Conservation (phyloP, 2,113 vertebrate genomes). For the Oryzias javanicus region DNA sequence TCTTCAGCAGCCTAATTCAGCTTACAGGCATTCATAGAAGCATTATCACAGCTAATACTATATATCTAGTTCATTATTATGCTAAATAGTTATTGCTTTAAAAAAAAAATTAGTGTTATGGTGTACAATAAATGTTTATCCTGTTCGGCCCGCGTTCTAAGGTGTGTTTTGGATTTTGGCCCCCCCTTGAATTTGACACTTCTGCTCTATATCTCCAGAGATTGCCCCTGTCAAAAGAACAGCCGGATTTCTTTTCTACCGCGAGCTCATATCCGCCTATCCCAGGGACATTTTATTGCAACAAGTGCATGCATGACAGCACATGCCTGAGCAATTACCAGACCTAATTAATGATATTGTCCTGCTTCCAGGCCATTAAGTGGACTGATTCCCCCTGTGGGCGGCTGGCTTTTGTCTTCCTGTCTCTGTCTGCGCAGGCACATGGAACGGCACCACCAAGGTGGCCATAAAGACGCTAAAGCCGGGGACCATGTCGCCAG, state of each 20-base stretch:
- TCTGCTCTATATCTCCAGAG: constrained; percentile 23
- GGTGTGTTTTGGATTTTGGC: no score
- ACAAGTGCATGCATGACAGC: constrained; percentile 39
- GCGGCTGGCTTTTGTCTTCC: constrained; percentile 11
- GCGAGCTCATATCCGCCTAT: constrained; percentile 19
- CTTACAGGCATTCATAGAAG: no score
- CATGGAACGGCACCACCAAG: constrained; percentile 96
- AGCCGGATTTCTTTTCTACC: constrained; percentile 8
- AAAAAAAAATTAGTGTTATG: no score
- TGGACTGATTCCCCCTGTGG: constrained; percentile 46
- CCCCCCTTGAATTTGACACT: no score
- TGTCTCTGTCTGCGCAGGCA: constrained; percentile 76
- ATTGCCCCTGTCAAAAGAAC: constrained; percentile 20
- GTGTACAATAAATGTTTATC: no score
- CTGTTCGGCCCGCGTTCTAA: no score
- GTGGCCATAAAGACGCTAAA: constrained; percentile 97
- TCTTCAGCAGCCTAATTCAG: no score
- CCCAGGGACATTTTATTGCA: constrained; percentile 18
- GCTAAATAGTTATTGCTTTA: no score
- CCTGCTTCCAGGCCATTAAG: constrained; percentile 46
- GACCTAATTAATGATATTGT: constrained; percentile 54
- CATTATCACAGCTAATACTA: no score
- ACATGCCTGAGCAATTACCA: constrained; percentile 56
- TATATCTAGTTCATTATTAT: no score
- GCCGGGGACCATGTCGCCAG: constrained; percentile 95